phyloP scores from a whole-genome alignment of 1,140 invertebrate genomes.

The Drosophila tani region DNA sequence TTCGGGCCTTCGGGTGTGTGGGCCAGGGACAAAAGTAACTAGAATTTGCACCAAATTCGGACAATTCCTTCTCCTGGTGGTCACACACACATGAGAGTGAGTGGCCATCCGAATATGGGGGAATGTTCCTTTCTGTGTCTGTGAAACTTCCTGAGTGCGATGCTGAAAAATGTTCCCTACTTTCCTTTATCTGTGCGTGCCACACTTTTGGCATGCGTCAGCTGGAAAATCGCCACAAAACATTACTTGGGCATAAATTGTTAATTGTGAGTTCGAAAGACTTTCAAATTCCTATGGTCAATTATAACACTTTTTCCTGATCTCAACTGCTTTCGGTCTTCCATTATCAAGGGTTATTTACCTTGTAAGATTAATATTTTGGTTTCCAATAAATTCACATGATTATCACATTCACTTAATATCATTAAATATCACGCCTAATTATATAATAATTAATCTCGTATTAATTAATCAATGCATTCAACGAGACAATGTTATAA shows the following conservation, averaged over 20 bases:
- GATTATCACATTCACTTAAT: neutral
- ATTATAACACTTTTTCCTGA: too few relatives aligned
- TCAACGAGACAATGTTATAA: neutral
- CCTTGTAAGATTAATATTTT: too few relatives aligned
- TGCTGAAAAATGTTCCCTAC: too few relatives aligned
- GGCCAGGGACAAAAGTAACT: slow-evolving; percentile 13
- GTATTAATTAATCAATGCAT: neutral
- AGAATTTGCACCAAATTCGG: slow-evolving; percentile 34
- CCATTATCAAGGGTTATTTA: too few relatives aligned
- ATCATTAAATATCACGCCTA: neutral
- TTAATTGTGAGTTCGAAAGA: neutral
- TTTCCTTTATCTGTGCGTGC: neutral
- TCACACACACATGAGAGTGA: neutral
- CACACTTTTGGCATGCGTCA: neutral
- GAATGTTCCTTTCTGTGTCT: neutral
- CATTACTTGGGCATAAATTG: too few relatives aligned
- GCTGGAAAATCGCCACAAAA: neutral
- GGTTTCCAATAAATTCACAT: too few relatives aligned
- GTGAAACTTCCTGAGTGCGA: neutral
- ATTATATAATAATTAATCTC: neutral
- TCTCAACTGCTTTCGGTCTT: too few relatives aligned
- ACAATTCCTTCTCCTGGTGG: slow-evolving; percentile 50
- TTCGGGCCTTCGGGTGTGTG: slow-evolving; percentile 11
- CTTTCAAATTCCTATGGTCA: too few relatives aligned
- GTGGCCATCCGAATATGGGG: too few relatives aligned